These are phyloP conservation scores for Leucopsar rothschildi DNA, from an alignment of 2,113 vertebrate genomes.

Conservation along the genomic window DNA sequence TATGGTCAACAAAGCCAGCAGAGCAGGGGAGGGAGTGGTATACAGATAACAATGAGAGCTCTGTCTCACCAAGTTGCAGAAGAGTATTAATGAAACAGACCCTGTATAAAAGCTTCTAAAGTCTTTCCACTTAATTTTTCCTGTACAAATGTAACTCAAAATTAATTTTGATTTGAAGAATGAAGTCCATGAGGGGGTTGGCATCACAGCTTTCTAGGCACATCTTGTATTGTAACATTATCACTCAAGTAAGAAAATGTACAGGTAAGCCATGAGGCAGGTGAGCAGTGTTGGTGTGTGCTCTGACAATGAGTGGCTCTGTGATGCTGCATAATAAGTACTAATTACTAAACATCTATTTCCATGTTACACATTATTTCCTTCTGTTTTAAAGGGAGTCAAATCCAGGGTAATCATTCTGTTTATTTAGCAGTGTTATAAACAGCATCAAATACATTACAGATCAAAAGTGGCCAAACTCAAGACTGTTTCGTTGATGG, in stretches of 20 bases:
- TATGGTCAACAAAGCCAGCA: background rate
- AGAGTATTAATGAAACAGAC: background rate
- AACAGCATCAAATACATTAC: background rate
- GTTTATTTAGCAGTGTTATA: background rate
- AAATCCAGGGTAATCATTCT: background rate
- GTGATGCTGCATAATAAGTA: background rate
- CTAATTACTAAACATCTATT: background rate
- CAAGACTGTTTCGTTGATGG: background rate
- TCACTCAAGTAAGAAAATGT: background rate
- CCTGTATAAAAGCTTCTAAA: background rate
- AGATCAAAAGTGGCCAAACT: background rate
- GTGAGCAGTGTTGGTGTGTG: fast-evolving
- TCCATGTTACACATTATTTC: background rate
- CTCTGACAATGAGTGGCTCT: background rate
- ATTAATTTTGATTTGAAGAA: background rate
- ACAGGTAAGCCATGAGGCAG: background rate
- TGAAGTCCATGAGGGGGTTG: background rate
- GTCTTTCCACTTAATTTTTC: background rate
- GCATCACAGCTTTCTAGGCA: background rate
- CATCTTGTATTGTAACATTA: background rate
- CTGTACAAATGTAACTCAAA: fast-evolving
- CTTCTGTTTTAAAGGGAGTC: background rate
- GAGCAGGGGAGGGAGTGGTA: background rate
- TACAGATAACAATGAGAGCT: fast-evolving
- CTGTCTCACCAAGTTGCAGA: fast-evolving